phyloP scores from a whole-genome alignment of 2,797 vertebrate species.

The Spinus pinus region DNA sequence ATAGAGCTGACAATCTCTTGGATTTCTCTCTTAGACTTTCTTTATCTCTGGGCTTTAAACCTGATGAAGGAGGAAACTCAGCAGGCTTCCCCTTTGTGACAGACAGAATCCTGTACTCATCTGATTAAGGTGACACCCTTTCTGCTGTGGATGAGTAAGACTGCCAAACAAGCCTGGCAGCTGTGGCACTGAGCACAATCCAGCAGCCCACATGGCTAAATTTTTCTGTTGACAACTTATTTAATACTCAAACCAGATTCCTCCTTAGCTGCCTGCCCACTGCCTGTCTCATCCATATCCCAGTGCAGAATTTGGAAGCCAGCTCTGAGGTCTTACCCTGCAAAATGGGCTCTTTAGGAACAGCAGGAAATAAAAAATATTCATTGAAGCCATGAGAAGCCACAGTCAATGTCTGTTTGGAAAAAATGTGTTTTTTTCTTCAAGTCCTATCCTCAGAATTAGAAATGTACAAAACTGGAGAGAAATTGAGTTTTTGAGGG shows the following conservation, averaged over 20 bases:
- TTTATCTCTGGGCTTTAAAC: background rate
- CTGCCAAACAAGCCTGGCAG: background rate
- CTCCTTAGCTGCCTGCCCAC: background rate
- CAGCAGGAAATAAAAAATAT: background rate
- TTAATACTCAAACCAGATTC: background rate
- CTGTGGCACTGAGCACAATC: background rate
- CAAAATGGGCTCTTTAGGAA: background rate
- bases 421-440: background rate
- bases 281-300: background rate
- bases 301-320: background rate
- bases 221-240: constrained; percentile 20
- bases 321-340: background rate
- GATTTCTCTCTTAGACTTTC: background rate
- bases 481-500: background rate
- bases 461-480: background rate
- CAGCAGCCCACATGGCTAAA: background rate
- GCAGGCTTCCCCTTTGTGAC: background rate
- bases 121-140: background rate
- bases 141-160: background rate
- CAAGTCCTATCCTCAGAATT: background rate
- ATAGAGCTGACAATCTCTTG: background rate
- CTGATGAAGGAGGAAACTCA: background rate
- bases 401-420: background rate
- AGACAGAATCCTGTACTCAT: background rate
- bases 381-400: background rate